Evolutionary conservation across 2,113 vertebrate species (phyloP), one percentile per base, ranked within the genome.

Genomic region (Cygnus atratus): DNA sequence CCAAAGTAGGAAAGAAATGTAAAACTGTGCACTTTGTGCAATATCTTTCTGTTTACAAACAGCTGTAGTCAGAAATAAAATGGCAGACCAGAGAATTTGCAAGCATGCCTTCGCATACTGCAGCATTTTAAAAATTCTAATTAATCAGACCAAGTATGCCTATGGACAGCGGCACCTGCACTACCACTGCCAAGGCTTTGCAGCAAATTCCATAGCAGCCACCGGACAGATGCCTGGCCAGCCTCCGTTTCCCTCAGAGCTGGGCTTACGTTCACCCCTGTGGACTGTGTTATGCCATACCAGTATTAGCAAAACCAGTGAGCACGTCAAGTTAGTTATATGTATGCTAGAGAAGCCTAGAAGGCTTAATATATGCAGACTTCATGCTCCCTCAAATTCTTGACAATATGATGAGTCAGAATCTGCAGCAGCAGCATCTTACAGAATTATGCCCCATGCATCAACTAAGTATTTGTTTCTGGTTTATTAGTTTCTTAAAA

Each of bases 401-500:
- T 28, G 10, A 35, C 55, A 58, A 72, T 81, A 29, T 26, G 35
- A 29, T 44, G 17, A 75, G 54, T 10, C 9, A 29, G 43, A 71
- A 92, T 66, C 15, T 43, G 57, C 20, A 37, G 37, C 2, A 29
- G 31, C 37, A 70, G 29, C 58, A 82, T 13, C 90, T 83, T 96
- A 82, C 96, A 93, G 91, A 95, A 95, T 86, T 91, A 88, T 75
- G 81, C 41, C 80, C 91, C 61, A 52, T 81, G 92, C 87, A 87
- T 85, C 91, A 90, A 77, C 80, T 96, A 96, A 95, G 52, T 91
- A 88, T 94, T 97, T 95, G n/a, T 82, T 96, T 88, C 93, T 66
- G 46, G 77, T 95, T 93, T 90, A 96, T 96, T 95, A 90, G 88
- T 93, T 95, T 92, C 93, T 77, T 85, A 82, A 97, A 97, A 78